A percentile compares a stretch with the other conserved stretches of the same genome.
These are phyloP conservation scores for Vultur gryphus DNA, from an alignment of 2,797 vertebrate genomes.

Conservation along the genomic window DNA sequence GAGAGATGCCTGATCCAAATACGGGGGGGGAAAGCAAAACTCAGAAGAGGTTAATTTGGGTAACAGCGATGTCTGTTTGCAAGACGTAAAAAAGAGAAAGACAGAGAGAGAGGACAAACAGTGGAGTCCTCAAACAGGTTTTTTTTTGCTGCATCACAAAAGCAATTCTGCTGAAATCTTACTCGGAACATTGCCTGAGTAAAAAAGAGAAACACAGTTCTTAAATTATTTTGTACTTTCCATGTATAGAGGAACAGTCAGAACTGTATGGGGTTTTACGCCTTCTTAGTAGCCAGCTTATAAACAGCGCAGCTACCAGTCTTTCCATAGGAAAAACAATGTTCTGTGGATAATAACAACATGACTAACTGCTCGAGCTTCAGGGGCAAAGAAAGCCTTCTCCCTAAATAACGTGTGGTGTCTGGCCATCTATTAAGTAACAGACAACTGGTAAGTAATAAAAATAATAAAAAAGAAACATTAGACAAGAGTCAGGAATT, in stretches of 20 bases:
- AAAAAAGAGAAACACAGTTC: slow-evolving; percentile 66
- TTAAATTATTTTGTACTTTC: slow-evolving; percentile 71
- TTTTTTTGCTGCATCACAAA: slow-evolving; percentile 37
- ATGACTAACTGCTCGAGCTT: neutral
- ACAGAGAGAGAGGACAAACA: neutral
- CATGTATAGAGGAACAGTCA: slow-evolving; percentile 64
- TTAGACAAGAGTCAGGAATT: neutral
- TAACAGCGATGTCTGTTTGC: neutral
- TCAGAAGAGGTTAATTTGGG: slow-evolving; percentile 42
- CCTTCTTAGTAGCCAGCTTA: slow-evolving; percentile 44
- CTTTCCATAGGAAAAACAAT: slow-evolving; percentile 59
- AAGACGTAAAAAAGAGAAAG: neutral
- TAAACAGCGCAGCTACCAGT: slow-evolving; percentile 49
- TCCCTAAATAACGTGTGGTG: neutral
- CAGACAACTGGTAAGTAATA: neutral
- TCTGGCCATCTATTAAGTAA: neutral
- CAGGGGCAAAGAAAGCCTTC: neutral
- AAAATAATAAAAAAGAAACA: neutral
- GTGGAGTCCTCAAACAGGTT: neutral
- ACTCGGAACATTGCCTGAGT: slow-evolving; percentile 57
- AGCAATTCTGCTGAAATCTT: slow-evolving; percentile 63
- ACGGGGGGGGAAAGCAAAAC: neutral
- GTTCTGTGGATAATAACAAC: slow-evolving; percentile 33
- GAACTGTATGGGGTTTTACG: slow-evolving; percentile 66
- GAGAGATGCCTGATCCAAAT: neutral